Percentiles rank a stretch among this genome's conserved stretches.
Evolutionary conservation across 2,888 invertebrate genomes (phyloP).

Genomic region (Thelaira solivaga): DNA sequence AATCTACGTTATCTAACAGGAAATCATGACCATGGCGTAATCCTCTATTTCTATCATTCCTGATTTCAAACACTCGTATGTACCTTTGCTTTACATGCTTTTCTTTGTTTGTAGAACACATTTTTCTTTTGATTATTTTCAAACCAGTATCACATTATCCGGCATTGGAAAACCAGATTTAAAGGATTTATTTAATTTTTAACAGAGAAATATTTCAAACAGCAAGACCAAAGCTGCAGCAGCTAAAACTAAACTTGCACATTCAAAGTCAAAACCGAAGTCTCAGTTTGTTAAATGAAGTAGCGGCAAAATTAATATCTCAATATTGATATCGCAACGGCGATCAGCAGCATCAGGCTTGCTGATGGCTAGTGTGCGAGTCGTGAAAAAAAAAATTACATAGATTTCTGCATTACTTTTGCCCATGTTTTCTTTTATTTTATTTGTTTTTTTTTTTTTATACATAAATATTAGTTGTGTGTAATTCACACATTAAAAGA

Average conservation of each 20-base stretch:
- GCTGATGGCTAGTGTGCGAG: constrained; percentile 28
- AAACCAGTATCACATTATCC: constrained; percentile 64
- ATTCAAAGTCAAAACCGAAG: constrained; percentile 47
- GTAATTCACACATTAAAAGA: constrained; percentile 44
- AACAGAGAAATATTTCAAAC: constrained; percentile 68
- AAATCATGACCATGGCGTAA: no score
- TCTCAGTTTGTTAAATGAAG: constrained; percentile 11
- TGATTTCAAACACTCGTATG: constrained; percentile 10
- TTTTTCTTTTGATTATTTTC: constrained; percentile 66
- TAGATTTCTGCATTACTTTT: constrained; percentile 32
- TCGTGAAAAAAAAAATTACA: constrained; percentile 17
- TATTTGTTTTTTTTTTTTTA: constrained; percentile 12
- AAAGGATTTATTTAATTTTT: constrained; percentile 65
- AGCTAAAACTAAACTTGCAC: not conserved
- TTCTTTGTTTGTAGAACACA: not conserved
- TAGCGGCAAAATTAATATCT: constrained; percentile 23
- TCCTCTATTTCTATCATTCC: no score
- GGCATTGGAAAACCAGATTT: constrained; percentile 64
- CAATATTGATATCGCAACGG: constrained; percentile 26
- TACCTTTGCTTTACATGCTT: not conserved
- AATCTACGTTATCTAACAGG: no score
- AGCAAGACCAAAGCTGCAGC: constrained; percentile 15
- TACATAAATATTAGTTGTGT: not conserved
- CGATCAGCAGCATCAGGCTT: constrained; percentile 34
- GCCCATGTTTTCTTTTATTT: constrained; percentile 7